phyloP scores from a whole-genome alignment of 2,797 vertebrate genomes.

The Tragopan temminckii region DNA sequence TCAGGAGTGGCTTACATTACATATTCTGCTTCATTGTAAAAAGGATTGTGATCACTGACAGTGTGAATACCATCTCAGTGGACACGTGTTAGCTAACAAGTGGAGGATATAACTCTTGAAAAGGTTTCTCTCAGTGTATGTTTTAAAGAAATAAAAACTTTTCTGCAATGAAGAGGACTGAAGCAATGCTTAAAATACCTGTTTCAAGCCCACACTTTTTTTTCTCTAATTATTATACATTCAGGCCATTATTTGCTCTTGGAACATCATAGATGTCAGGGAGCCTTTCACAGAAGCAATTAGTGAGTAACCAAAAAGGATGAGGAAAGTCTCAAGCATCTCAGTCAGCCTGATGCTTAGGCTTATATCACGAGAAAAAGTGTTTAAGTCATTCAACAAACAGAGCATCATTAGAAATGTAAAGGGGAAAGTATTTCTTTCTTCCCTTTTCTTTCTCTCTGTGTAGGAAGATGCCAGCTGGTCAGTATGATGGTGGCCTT shows the following conservation, averaged over 20 bases:
- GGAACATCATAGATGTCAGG: fast-evolving
- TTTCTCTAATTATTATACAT: background rate
- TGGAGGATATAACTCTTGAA: fast-evolving
- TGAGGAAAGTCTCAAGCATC: background rate
- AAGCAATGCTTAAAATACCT: background rate
- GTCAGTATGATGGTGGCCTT: background rate
- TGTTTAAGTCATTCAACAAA: background rate
- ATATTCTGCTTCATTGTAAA: background rate
- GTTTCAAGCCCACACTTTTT: fast-evolving
- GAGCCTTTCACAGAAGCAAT: background rate
- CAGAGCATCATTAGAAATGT: background rate
- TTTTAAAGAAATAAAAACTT: background rate
- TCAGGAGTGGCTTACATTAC: background rate
- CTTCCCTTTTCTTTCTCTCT: background rate
- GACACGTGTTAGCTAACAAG: fast-evolving
- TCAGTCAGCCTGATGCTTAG: background rate
- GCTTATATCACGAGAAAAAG: fast-evolving
- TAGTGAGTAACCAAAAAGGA: background rate
- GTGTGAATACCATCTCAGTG: background rate
- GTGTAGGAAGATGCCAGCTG: background rate
- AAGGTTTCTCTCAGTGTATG: background rate
- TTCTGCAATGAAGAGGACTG: background rate
- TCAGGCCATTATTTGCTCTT: background rate
- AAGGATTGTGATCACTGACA: background rate
- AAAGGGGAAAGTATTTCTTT: background rate